Evolutionary conservation across 2,888 invertebrate species (phyloP).

Genomic region (Cenopis cana): DNA sequence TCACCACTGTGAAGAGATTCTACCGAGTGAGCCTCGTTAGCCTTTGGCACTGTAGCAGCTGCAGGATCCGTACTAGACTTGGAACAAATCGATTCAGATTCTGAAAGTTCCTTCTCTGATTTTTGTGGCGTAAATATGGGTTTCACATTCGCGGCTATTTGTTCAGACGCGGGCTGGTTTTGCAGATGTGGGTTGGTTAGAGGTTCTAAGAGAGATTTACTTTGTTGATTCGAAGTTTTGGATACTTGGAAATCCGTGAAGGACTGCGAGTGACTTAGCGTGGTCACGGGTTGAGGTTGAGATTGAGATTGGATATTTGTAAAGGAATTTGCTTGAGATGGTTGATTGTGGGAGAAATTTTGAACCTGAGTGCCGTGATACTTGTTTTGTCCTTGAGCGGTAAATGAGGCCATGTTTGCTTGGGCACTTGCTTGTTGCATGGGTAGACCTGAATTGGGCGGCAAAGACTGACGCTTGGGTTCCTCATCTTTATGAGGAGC

Average conservation of each 20-base stretch:
- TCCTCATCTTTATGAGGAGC: slow-evolving; percentile 57
- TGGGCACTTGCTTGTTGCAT: slow-evolving; percentile 47
- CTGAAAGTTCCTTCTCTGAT: slow-evolving; percentile 72
- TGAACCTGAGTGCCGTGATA: slow-evolving; percentile 56
- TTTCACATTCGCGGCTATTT: slow-evolving; percentile 59
- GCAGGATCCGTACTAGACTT: slow-evolving; percentile 69
- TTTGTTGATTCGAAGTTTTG: slow-evolving; percentile 52
- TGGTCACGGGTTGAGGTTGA: slow-evolving; percentile 55
- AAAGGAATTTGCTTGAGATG: slow-evolving; percentile 55
- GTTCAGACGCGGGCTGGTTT: slow-evolving; percentile 62
- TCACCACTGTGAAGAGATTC: slow-evolving; percentile 65
- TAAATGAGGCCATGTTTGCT: slow-evolving; percentile 48
- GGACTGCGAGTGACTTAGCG: slow-evolving; percentile 54
- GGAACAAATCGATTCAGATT: slow-evolving; percentile 68
- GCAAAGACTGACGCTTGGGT: slow-evolving; percentile 52
- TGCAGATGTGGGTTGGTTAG: slow-evolving; percentile 58
- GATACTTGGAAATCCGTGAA: slow-evolving; percentile 55
- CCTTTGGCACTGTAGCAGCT: slow-evolving; percentile 56
- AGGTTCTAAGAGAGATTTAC: slow-evolving; percentile 54
- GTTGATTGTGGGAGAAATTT: slow-evolving; percentile 58
- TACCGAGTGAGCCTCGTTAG: slow-evolving; percentile 59
- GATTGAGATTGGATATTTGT: slow-evolving; percentile 53
- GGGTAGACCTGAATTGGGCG: slow-evolving; percentile 41
- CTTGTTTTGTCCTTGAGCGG: slow-evolving; percentile 60
- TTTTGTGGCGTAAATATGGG: slow-evolving; percentile 65